phyloP scores from a whole-genome alignment of 2,797 vertebrate genomes.

The Acrossocheilus fasciatus region DNA sequence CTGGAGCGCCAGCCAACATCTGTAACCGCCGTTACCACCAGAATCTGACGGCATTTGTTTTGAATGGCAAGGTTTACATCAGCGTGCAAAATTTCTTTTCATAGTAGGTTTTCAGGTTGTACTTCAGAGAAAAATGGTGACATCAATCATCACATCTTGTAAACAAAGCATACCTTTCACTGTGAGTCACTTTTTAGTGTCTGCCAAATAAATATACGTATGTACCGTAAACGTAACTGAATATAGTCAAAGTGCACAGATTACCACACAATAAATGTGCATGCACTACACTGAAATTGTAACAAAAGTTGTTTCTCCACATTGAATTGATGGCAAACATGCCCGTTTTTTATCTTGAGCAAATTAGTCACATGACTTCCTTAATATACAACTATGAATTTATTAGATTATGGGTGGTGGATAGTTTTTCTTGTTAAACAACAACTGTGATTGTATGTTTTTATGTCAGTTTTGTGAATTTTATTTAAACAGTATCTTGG shows the following conservation, averaged over 20 bases:
- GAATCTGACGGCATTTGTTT: neutral
- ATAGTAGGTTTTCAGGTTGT: neutral
- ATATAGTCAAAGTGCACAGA: neutral
- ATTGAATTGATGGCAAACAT: neutral
- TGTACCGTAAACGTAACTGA: neutral
- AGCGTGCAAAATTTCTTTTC: neutral
- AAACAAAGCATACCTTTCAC: constrained; percentile 8
- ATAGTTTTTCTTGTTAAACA: neutral
- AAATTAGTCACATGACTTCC: neutral
- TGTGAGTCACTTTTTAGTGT: constrained; percentile 11
- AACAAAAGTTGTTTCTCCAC: neutral
- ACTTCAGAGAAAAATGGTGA: neutral
- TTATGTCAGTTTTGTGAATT: neutral
- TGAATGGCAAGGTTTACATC: neutral
- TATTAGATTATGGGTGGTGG: neutral
- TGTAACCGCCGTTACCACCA: neutral
- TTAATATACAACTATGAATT: neutral
- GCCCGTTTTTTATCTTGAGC: neutral
- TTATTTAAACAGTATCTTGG: neutral
- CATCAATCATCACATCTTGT: constrained; percentile 16
- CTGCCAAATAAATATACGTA: neutral
- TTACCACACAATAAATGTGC: neutral
- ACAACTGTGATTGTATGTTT: neutral
- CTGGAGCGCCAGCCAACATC: neutral
- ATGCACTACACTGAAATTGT: neutral